These are phyloP conservation scores for Chelonia mydas DNA, from an alignment of 2,797 vertebrate species.

Conservation along the genomic window DNA sequence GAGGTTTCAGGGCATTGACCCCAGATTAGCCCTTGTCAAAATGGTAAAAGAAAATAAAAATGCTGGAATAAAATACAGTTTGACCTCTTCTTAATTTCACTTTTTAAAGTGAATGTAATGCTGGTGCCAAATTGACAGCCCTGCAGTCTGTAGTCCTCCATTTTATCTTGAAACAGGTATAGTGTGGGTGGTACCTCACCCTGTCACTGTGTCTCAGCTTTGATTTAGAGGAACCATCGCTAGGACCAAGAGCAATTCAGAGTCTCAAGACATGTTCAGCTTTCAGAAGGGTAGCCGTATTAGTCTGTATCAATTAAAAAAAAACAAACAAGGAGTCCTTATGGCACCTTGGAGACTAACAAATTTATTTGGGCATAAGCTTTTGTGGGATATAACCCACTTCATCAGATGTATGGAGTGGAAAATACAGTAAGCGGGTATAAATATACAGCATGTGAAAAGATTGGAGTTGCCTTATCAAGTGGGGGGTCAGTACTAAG, in stretches of 20 bases:
- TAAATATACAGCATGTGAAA: no score
- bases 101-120: slow-evolving; percentile 39
- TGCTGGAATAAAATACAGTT: slow-evolving; percentile 43
- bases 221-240: neutral
- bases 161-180: neutral
- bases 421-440: no score
- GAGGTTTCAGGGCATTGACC: slow-evolving; percentile 70
- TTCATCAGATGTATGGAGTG: no score
- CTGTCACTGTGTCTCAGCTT: neutral
- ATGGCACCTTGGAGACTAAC: no score
- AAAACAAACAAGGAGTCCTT: no score
- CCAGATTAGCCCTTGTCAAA: slow-evolving; percentile 54
- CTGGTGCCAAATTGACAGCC: slow-evolving; percentile 19
- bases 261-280: neutral
- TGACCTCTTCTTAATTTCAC: slow-evolving; percentile 60
- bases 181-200: neutral
- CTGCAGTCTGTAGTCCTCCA: neutral
- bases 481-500: no score
- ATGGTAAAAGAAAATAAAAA: slow-evolving; percentile 70
- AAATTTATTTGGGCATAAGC: no score
- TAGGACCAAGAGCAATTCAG: neutral
- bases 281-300: neutral
- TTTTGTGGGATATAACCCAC: no score
- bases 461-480: no score
- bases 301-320: neutral